phyloP scores from a whole-genome alignment of 2,113 vertebrate species.

The Strix uralensis region DNA sequence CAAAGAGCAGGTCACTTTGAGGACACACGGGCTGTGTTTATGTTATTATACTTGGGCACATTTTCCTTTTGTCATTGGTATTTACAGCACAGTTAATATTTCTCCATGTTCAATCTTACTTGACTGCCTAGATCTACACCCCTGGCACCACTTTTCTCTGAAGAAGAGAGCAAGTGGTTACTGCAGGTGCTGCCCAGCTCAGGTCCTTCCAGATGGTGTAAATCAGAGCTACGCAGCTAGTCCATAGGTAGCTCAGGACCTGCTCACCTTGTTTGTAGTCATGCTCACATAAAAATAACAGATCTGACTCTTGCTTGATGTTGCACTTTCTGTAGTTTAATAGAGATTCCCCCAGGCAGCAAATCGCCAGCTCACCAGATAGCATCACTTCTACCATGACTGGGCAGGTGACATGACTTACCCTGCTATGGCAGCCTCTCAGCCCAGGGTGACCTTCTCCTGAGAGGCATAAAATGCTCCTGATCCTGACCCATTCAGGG shows the following conservation, averaged over 20 bases:
- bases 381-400: not conserved
- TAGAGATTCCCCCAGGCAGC: not conserved
- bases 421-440: not conserved
- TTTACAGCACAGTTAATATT: not conserved
- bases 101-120: not conserved
- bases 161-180: not conserved
- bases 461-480: not conserved
- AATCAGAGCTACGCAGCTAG: not conserved
- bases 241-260: not conserved
- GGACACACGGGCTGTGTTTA: not conserved
- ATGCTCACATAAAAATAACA: not conserved
- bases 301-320: not conserved
- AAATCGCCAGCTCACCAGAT: not conserved
- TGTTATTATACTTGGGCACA: not conserved
- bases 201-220: not conserved
- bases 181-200: not conserved
- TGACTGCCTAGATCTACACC: not conserved
- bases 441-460: not conserved
- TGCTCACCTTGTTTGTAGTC: not conserved
- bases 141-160: not conserved
- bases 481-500: not conserved
- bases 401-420: not conserved
- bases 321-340: not conserved
- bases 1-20: not conserved
- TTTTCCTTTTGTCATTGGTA: not conserved